A percentile compares a stretch with the other conserved stretches of the same genome.
Conservation (phyloP, 37 sponge, comb jelly and placozoan species). For the Ephydatia muelleri region DNA sequence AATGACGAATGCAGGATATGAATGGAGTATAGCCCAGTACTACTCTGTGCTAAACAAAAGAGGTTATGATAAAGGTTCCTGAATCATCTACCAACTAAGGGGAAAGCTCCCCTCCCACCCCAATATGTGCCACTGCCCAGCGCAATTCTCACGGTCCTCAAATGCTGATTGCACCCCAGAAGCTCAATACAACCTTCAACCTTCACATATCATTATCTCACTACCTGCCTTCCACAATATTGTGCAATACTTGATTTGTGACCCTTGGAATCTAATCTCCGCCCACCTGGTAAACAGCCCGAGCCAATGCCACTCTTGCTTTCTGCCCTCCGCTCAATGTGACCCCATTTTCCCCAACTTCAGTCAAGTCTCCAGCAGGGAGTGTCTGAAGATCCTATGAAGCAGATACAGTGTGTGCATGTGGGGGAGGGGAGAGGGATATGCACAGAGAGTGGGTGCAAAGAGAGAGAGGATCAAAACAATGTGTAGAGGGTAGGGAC, state of each 20-base stretch:
- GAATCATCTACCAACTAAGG: no score
- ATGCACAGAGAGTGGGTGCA: neutral
- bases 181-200: no score
- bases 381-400: slow-evolving; percentile 72
- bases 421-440: neutral
- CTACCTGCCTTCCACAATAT: neutral
- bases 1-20: no score
- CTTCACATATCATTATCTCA: no score
- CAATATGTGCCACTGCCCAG: no score
- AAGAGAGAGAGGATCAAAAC: neutral
- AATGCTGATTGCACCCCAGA: no score
- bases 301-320: slow-evolving; percentile 89
- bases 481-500: neutral
- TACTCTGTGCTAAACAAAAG: no score
- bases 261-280: neutral
- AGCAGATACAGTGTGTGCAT: neutral
- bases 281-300: slow-evolving; percentile 91
- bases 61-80: no score
- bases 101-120: no score
- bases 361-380: slow-evolving; percentile 88
- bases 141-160: no score
- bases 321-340: slow-evolving; percentile 99
- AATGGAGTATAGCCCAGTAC: no score
- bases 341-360: slow-evolving; percentile 97
- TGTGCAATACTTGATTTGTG: neutral